These are phyloP conservation scores for Crepidodera aurea DNA, from an alignment of 2,888 invertebrate genomes.

Conservation along the genomic window DNA sequence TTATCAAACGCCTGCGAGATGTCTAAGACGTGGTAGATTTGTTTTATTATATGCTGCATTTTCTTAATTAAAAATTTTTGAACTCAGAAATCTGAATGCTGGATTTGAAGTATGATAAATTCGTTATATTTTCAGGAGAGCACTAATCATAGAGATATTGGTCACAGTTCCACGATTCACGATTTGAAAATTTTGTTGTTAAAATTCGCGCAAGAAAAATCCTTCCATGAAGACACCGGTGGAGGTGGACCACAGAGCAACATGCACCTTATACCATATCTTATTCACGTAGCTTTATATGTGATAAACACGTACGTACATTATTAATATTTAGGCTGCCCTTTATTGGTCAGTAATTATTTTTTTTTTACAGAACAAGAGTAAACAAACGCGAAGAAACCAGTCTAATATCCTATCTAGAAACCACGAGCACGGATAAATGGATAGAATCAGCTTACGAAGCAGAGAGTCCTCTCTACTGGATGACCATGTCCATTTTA, in stretches of 20 bases:
- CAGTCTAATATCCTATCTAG: constrained; percentile 76
- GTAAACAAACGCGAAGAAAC: constrained; percentile 81
- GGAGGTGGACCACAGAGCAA: constrained; percentile 97
- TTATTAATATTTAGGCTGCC: constrained; percentile 1
- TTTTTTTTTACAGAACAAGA: constrained; percentile 67
- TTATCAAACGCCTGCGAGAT: no score
- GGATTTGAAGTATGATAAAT: no score
- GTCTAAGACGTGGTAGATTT: no score
- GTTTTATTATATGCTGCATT: no score
- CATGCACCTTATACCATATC: constrained; percentile 94
- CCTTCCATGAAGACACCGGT: constrained; percentile 97
- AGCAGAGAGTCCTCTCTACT: constrained; percentile 92
- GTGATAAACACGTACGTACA: constrained; percentile 83
- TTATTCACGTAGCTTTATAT: constrained; percentile 93
- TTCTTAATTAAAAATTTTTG: no score
- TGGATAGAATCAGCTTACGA: constrained; percentile 87
- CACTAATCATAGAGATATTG: constrained; percentile 79
- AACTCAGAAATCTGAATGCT: no score
- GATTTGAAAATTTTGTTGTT: constrained; percentile 89
- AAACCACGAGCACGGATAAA: constrained; percentile 68
- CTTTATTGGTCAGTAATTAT: neutral
- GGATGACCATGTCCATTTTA: constrained; percentile 80
- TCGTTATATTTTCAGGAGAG: constrained; percentile 63
- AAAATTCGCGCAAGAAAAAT: constrained; percentile 91
- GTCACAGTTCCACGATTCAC: constrained; percentile 84